Conservation (phyloP, 2,113 vertebrate genomes). For the Eulacestoma nigropectus region DNA sequence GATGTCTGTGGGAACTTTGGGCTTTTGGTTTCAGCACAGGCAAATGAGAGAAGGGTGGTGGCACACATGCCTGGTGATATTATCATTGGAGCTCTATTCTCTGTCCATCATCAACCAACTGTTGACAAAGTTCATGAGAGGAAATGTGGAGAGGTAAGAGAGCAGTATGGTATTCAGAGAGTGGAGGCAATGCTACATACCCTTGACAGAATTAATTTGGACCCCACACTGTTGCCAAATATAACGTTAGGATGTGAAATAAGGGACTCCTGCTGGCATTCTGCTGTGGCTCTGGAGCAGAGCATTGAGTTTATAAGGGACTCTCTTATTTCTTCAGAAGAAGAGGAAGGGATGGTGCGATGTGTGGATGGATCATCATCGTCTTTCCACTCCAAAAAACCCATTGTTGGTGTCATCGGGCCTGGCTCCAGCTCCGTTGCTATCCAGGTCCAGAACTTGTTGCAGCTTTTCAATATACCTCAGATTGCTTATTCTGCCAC, state of each 20-base stretch:
- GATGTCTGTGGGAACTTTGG: constrained; percentile 71
- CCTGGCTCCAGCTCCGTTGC: constrained; percentile 97
- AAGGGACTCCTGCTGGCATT: constrained; percentile 98
- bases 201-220: constrained; percentile 91
- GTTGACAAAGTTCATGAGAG: constrained; percentile 98
- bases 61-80: constrained; percentile 93
- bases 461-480: constrained; percentile 99
- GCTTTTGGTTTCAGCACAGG: constrained; percentile 75
- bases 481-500: constrained; percentile 99
- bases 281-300: constrained; percentile 94
- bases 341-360: constrained; percentile 84
- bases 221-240: constrained; percentile 88
- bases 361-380: constrained; percentile 88
- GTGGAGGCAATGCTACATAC: constrained; percentile 98
- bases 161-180: constrained; percentile 97
- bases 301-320: constrained; percentile 98
- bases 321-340: constrained; percentile 91
- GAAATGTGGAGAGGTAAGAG: constrained; percentile 93
- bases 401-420: constrained; percentile 96
- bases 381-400: constrained; percentile 89
- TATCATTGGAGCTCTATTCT: constrained; percentile 96
- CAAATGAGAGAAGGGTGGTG: constrained; percentile 90
- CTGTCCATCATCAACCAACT: constrained; percentile 94
- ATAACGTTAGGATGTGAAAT: constrained; percentile 96
- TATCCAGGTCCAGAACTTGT: constrained; percentile 97